These are phyloP conservation scores for Neolamprologus brichardi DNA, from an alignment of 2,113 vertebrate genomes.

Conservation along the genomic window DNA sequence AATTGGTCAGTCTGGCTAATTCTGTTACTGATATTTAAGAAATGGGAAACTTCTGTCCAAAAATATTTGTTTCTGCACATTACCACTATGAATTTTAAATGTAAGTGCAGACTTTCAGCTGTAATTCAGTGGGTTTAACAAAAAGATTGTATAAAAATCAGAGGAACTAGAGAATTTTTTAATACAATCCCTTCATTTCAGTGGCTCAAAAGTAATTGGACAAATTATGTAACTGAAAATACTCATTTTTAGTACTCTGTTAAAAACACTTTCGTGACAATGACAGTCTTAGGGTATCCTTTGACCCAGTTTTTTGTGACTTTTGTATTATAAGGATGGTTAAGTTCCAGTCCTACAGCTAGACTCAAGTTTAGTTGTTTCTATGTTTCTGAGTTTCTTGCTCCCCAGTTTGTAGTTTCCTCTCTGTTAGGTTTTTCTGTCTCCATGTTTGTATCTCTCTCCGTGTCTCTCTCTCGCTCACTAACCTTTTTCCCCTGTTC, in stretches of 20 bases:
- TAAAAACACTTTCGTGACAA: background rate
- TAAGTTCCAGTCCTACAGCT: background rate
- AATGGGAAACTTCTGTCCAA: background rate
- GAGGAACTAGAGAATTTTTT: background rate
- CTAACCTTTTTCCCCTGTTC: background rate
- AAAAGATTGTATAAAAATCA: background rate
- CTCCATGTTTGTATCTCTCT: background rate
- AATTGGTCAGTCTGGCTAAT: background rate
- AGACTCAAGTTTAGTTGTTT: background rate
- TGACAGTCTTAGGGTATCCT: background rate
- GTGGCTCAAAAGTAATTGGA: background rate
- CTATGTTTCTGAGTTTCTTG: background rate
- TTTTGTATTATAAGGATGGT: background rate
- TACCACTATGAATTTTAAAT: background rate
- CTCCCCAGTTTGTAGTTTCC: background rate
- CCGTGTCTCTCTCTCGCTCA: background rate
- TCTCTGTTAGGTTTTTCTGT: background rate
- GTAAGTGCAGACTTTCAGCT: background rate
- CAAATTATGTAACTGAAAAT: background rate
- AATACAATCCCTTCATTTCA: background rate
- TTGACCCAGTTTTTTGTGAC: background rate
- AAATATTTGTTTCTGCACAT: background rate
- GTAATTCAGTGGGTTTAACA: background rate
- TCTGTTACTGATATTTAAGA: background rate
- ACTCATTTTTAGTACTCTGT: background rate